Evolutionary conservation across 2,888 invertebrate genomes (phyloP).

Genomic region (Sarcophaga rosellei): DNA sequence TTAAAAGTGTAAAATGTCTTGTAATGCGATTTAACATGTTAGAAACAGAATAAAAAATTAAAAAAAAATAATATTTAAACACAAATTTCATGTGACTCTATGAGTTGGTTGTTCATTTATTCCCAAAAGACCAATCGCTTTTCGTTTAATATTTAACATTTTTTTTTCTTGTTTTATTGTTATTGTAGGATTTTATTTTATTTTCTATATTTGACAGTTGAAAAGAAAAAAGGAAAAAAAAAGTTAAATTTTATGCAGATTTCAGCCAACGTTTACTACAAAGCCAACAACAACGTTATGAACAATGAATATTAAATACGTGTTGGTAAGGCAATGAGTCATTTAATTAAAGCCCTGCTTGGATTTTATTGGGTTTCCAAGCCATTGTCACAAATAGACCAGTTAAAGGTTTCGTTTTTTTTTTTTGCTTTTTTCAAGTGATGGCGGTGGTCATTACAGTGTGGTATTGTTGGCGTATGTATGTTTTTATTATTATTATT

Average conservation of each 20-base stretch:
- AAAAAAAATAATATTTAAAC: conserved; percentile 19
- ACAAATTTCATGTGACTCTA: conserved; percentile 17
- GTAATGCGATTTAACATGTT: conserved; percentile 30
- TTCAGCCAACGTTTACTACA: conserved; percentile 6
- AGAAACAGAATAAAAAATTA: conserved; percentile 26
- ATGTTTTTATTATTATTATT: neutral
- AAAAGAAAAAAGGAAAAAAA: neutral
- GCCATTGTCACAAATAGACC: conserved; percentile 53
- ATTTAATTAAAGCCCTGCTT: neutral
- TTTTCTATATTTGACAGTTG: conserved; percentile 8
- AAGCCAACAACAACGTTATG: too few relatives aligned
- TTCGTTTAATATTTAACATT: neutral
- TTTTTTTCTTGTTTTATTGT: too few relatives aligned
- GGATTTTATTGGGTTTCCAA: neutral
- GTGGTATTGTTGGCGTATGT: conserved; percentile 30
- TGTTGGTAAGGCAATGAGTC: too few relatives aligned
- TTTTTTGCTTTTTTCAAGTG: too few relatives aligned
- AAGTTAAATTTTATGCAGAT: neutral
- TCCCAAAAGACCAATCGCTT: conserved; percentile 21
- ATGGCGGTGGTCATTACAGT: neutral
- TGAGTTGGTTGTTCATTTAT: conserved; percentile 6
- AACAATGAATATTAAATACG: neutral
- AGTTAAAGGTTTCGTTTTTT: conserved; percentile 11
- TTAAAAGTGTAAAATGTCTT: conserved; percentile 41
- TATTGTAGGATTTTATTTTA: too few relatives aligned